Percentiles rank a stretch among this genome's conserved stretches.
These are phyloP conservation scores for Anastrepha obliqua DNA, from an alignment of 1,140 invertebrate genomes.

Conservation along the genomic window DNA sequence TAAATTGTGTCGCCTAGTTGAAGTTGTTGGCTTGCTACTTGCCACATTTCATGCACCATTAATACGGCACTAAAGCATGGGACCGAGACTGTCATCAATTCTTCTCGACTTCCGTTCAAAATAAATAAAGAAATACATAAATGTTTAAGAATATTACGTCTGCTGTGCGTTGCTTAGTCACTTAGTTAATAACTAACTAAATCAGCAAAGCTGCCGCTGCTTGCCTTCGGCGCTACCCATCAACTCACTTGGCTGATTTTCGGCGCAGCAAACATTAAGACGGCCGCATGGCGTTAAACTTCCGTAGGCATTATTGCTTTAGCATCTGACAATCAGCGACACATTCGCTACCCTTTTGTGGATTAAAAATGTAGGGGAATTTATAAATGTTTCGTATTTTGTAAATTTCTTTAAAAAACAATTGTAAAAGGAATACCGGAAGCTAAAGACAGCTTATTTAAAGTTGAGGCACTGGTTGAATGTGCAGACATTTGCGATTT, in stretches of 20 bases:
- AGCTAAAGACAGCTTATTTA: too few relatives aligned
- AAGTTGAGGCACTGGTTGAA: too few relatives aligned
- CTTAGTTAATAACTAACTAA: background rate
- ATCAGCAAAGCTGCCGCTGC: background rate
- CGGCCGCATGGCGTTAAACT: background rate
- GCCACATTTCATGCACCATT: slow-evolving; percentile 25
- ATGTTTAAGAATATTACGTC: too few relatives aligned
- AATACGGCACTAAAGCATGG: background rate
- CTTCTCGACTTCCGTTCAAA: background rate
- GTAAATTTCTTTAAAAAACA: too few relatives aligned
- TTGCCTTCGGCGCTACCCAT: background rate
- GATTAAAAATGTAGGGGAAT: too few relatives aligned
- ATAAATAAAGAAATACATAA: background rate
- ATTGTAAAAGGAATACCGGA: too few relatives aligned
- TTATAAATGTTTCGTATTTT: too few relatives aligned
- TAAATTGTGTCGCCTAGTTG: slow-evolving; percentile 3
- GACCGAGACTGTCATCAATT: background rate
- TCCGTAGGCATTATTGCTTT: background rate
- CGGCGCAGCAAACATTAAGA: background rate
- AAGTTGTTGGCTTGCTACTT: background rate
- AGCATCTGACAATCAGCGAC: background rate
- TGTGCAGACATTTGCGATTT: too few relatives aligned
- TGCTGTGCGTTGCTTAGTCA: background rate
- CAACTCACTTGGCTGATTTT: background rate
- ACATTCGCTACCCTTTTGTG: background rate